Percentiles rank a stretch among this genome's conserved stretches.
These are phyloP conservation scores for Agapornis roseicollis DNA, from an alignment of 2,113 vertebrate genomes.

Conservation along the genomic window DNA sequence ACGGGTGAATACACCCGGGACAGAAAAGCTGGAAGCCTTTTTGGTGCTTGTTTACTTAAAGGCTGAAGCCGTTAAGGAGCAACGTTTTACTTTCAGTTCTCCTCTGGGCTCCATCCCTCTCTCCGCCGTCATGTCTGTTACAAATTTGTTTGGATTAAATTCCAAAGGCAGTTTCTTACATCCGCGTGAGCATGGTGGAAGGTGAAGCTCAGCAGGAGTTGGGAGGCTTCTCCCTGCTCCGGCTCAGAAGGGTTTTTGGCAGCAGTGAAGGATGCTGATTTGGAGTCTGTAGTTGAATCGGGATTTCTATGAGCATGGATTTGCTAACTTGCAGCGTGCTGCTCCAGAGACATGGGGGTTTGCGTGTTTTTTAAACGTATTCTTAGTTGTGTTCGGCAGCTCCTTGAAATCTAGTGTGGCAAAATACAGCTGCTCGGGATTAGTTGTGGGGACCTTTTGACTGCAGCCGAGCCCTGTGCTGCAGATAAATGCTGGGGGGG, in stretches of 20 bases:
- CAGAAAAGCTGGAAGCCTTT: neutral
- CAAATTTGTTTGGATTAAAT: neutral
- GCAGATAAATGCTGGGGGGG: neutral
- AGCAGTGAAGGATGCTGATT: neutral
- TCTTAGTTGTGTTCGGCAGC: neutral
- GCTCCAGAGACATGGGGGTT: neutral
- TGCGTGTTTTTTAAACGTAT: rapidly evolving
- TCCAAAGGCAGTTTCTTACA: neutral
- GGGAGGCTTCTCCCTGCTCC: neutral
- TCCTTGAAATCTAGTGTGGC: neutral
- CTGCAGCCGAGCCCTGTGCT: neutral
- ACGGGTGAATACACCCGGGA: neutral
- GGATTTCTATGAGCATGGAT: neutral
- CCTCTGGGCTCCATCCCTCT: neutral
- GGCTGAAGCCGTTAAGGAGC: neutral
- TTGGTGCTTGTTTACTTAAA: neutral
- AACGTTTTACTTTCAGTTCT: neutral
- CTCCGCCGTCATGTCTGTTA: neutral
- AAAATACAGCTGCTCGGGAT: neutral
- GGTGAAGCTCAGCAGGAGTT: neutral
- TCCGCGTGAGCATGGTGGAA: neutral
- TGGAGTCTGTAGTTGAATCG: neutral
- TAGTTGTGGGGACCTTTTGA: rapidly evolving
- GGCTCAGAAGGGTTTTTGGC: neutral
- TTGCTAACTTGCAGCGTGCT: neutral